These are phyloP conservation scores for Protaetia brevitarsis DNA, from an alignment of 1,140 invertebrate genomes.

Conservation along the genomic window DNA sequence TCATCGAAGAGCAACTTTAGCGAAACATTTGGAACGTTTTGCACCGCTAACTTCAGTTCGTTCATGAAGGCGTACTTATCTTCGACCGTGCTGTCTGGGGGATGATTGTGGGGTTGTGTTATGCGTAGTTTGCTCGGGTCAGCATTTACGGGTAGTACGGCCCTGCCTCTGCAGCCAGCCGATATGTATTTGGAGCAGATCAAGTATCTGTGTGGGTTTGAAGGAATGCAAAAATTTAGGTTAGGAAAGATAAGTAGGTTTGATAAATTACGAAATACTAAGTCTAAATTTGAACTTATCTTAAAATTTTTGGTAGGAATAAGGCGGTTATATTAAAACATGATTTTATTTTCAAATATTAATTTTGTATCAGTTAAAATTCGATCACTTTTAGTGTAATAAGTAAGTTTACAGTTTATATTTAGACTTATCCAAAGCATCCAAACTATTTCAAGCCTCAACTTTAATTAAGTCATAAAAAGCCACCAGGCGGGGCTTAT, in stretches of 20 bases:
- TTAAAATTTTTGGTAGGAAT: neutral
- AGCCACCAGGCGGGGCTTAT: too few relatives aligned
- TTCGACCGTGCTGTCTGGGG: slow-evolving; percentile 24
- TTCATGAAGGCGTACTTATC: slow-evolving; percentile 34
- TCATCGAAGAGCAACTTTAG: slow-evolving; percentile 38
- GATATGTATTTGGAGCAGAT: slow-evolving; percentile 24
- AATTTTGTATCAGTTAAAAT: too few relatives aligned
- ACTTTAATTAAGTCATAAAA: too few relatives aligned
- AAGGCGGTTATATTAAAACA: too few relatives aligned
- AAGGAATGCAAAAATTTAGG: neutral
- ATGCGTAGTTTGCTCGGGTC: slow-evolving; percentile 3
- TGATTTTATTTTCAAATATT: too few relatives aligned
- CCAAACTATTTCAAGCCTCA: too few relatives aligned
- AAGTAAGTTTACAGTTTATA: too few relatives aligned
- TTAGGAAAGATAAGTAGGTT: neutral
- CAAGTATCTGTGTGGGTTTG: slow-evolving; percentile 15
- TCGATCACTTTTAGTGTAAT: too few relatives aligned
- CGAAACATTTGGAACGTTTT: slow-evolving; percentile 25
- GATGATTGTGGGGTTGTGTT: slow-evolving; percentile 32
- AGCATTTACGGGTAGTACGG: slow-evolving; percentile 22
- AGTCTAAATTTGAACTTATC: too few relatives aligned
- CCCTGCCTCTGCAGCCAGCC: slow-evolving; percentile 23
- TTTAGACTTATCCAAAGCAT: too few relatives aligned
- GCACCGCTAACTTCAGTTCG: slow-evolving; percentile 33
- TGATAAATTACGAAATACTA: neutral